Base-by-base conservation (phyloP, 2,113 vertebrate genomes). In the Diglossa brunneiventris region DNA sequence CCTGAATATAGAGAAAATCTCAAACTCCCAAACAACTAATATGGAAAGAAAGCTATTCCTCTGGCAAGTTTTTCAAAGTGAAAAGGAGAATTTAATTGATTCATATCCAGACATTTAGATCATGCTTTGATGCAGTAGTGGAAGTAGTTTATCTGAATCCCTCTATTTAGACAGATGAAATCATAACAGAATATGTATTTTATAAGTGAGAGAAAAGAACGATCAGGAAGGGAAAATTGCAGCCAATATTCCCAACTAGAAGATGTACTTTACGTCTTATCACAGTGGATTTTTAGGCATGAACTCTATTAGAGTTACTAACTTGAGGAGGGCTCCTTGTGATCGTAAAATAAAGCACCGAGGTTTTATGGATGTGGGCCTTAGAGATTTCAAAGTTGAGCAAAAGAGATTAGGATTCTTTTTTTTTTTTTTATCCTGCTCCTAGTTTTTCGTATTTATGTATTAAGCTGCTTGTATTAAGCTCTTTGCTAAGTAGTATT, bases 401-500 rank as follows among this genome's bases (percentile, higher is more conserved):
- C 92, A 96, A 95, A 95, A 96, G 93, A 96, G 93, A 96, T 97
- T 95, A 97, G 58, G 86, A 73, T 96, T 94, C 76, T 92, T 50
- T 76, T 89, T 95, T 91, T 67, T 76, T 89, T 95, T 94, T 96
- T 91, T 89, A 88, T 92, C 92, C 76, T 46, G 52, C 85, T 95
- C 64, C 83, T 77, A 90, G 90, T 95, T 96, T 96, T 95, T 94
- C 90, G 31, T 96, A 94, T 96, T 90, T 96, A 72, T 93, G 58
- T 90, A 95, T 94, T 96, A 96, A 97, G 93, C 96, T 94, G 93
- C 94, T 96, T 97, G 88, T 94, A 92, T 92, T 97, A 96, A 96
- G 96, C 92, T 84, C 92, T 89, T 89, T 53, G 37, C 92, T 96
- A 93, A 96, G 95, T 87, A 94, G 69, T 94, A 84, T 93, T 97